A percentile compares a stretch with the other conserved stretches of the same genome.
phyloP scores from a whole-genome alignment of 2,888 invertebrate genomes.

The Xestia sexstrigata region DNA sequence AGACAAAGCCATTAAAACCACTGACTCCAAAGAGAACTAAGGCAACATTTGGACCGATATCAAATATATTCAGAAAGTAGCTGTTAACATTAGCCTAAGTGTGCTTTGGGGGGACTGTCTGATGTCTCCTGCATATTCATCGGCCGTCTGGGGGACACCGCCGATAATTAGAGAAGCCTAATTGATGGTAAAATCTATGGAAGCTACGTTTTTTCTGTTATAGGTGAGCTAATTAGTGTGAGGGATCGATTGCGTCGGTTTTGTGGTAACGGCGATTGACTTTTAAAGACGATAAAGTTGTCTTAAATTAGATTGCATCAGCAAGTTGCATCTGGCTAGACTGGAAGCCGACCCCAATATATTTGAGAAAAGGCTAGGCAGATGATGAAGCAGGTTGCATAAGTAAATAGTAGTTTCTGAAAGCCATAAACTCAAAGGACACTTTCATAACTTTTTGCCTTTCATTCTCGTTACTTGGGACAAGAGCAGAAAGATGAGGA shows the following conservation, averaged over 20 bases:
- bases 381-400: background rate
- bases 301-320: too few species aligned
- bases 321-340: too few species aligned
- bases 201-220: slow-evolving; percentile 15
- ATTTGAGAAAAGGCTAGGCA: too few species aligned
- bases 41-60: slow-evolving; percentile 41
- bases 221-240: background rate
- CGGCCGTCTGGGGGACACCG: slow-evolving; percentile 67
- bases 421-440: background rate
- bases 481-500: too few species aligned
- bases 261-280: background rate
- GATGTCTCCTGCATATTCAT: slow-evolving; percentile 74
- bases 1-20: slow-evolving; percentile 11
- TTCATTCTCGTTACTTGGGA: too few species aligned
- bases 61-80: slow-evolving; percentile 63
- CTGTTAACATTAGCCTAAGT: slow-evolving; percentile 61
- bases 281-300: background rate
- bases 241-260: background rate
- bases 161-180: slow-evolving; percentile 74
- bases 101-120: slow-evolving; percentile 54
- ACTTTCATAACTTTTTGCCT: background rate
- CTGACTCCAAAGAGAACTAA: slow-evolving; percentile 16
- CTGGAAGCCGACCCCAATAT: too few species aligned
- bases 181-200: slow-evolving; percentile 72
- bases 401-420: background rate